Percentiles rank a stretch among this genome's conserved stretches.
Conservation (phyloP, 1,140 invertebrate genomes). For the Cyrtorhinus lividipennis region DNA sequence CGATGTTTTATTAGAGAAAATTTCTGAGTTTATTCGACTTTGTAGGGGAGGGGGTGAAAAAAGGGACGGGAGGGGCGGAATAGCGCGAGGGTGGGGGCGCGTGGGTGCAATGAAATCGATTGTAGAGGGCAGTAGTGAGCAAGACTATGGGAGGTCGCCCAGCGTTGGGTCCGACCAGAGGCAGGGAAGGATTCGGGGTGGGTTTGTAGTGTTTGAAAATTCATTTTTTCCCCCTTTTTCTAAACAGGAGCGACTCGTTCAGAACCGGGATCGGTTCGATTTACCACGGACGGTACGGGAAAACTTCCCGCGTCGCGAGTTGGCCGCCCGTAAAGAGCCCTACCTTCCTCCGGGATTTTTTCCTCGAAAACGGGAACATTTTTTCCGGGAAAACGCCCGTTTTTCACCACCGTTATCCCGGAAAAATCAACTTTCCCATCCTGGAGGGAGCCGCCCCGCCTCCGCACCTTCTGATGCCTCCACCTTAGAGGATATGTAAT, state of each 20-base stretch:
- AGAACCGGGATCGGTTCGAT: too few species aligned
- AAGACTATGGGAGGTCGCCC: constrained; percentile 8
- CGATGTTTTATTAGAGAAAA: neutral
- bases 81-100: neutral
- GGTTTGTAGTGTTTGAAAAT: neutral
- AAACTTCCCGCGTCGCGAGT: too few species aligned
- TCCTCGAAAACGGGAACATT: too few species aligned
- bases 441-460: constrained; percentile 2
- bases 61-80: neutral
- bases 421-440: neutral
- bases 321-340: too few species aligned
- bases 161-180: constrained; percentile 6
- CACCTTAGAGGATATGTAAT: constrained; percentile 16
- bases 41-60: neutral
- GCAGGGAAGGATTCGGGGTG: constrained; percentile 9
- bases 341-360: too few species aligned
- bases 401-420: neutral
- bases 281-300: too few species aligned
- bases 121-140: constrained; percentile 13
- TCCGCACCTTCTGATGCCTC: constrained; percentile 14
- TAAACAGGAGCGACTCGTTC: too few species aligned
- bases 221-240: neutral
- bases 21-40: neutral
- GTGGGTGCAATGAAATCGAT: constrained; percentile 13
- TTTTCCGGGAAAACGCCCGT: neutral